Conservation (phyloP, 2,113 vertebrate genomes). For the Percopsis transmontana region DNA sequence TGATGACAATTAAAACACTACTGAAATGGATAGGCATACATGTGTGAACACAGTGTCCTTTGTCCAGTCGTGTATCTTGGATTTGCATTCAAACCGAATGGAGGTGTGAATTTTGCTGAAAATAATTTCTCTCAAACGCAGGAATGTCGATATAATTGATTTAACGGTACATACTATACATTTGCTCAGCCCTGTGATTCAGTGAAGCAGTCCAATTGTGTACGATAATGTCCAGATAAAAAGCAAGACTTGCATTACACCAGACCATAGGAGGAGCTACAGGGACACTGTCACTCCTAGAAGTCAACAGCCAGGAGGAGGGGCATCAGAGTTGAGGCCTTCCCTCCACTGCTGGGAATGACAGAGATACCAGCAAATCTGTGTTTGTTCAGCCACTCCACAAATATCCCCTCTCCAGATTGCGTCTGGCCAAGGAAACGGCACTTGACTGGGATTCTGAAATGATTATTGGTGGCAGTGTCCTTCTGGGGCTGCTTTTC, state of each 20-base stretch:
- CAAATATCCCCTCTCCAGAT: slow-evolving; percentile 82
- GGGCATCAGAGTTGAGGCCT: slow-evolving; percentile 52
- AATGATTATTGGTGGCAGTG: slow-evolving; percentile 79
- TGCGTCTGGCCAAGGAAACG: slow-evolving; percentile 75
- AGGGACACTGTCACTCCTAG: slow-evolving; percentile 71
- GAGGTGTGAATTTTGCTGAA: too few relatives aligned
- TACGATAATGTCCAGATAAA: neutral
- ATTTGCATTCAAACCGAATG: too few relatives aligned
- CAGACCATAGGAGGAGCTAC: slow-evolving; percentile 65
- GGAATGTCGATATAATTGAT: too few relatives aligned
- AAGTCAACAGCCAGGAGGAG: slow-evolving; percentile 59
- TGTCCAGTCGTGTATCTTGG: too few relatives aligned
- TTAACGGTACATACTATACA: too few relatives aligned
- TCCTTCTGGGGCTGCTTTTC: slow-evolving; percentile 74
- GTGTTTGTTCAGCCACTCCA: slow-evolving; percentile 85
- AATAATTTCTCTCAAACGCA: too few relatives aligned
- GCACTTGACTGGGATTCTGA: slow-evolving; percentile 75
- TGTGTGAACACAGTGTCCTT: too few relatives aligned
- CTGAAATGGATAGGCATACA: too few relatives aligned
- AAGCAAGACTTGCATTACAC: slow-evolving; percentile 31
- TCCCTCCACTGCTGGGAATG: slow-evolving; percentile 79
- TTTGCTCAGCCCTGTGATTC: too few relatives aligned
- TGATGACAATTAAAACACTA: too few relatives aligned
- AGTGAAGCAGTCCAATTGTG: neutral
- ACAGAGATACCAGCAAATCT: slow-evolving; percentile 82